These are phyloP conservation scores for Dendrocincla tyrannina DNA, from an alignment of 2,797 vertebrate genomes.

Conservation along the genomic window DNA sequence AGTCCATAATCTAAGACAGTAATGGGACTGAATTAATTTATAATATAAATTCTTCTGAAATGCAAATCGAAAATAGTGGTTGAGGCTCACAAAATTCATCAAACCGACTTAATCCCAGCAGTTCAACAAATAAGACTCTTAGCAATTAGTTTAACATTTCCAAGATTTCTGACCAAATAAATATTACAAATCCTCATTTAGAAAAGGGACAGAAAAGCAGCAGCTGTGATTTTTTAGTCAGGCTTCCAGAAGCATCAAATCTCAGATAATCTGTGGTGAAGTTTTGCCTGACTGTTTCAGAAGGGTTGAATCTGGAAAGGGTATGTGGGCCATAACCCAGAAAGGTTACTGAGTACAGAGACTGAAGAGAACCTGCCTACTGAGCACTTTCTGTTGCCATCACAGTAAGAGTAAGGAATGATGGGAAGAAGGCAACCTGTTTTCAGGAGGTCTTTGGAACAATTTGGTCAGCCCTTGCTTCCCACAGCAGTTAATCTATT, in stretches of 20 bases:
- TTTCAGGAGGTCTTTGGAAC: background rate
- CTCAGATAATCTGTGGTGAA: background rate
- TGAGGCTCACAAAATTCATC: background rate
- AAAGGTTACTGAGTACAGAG: background rate
- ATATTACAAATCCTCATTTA: background rate
- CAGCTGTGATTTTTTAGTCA: background rate
- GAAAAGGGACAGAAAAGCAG: background rate
- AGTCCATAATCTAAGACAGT: background rate
- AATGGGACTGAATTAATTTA: constrained; percentile 1
- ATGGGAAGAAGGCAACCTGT: background rate
- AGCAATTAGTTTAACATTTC: background rate
- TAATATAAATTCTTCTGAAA: constrained; percentile 3
- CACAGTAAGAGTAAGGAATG: background rate
- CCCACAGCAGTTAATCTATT: background rate
- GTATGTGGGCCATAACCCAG: rapidly evolving
- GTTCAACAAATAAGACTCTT: background rate
- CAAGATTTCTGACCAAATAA: background rate
- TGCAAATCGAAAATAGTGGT: background rate
- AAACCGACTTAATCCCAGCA: background rate
- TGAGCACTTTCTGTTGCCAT: background rate
- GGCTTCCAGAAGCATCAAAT: background rate
- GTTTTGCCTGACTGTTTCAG: background rate
- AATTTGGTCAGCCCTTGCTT: background rate
- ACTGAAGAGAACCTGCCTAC: background rate
- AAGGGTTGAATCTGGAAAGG: background rate